Evolutionary conservation across 2,797 vertebrate species (phyloP), one percentile per base, ranked within the genome.

Genomic region (Triplophysa bombifrons): DNA sequence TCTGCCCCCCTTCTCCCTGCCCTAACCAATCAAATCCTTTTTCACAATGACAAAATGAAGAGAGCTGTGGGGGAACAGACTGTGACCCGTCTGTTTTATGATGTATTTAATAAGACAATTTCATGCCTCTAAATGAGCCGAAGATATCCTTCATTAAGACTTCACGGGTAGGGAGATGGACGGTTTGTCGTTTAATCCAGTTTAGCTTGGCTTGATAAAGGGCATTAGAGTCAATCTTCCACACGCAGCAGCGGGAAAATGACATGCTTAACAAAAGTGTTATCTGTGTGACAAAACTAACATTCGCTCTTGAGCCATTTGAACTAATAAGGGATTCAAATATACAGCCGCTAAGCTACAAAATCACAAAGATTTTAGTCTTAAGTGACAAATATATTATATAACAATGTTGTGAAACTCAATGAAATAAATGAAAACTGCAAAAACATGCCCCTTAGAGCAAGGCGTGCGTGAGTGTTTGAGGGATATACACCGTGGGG

Each of bases 91-190:
- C 87, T 89, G 88, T 88, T 88, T 89, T 85, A 82, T 78, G 76
- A 83, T 74, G 86, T 51, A 91, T 92, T 92, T 89, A 91, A 92
- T 90, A 88, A 92, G 85, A 73, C 72, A 38, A 92, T 91, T 93
- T 91, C 84, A 91, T 64, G 80, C 86, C 56, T 74, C 73, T 86
- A 90, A 91, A 91, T 79, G 83, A 84, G 80, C 82, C 88, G 85
- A 88, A 89, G 90, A 90, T 89, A 88, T 80, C 88, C 85, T 92
- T 92, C 89, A 92, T 92, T 91, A 92, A 77, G 79, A 50, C 68
- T 73, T 70, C 67, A 66, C 20, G 71, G 56, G 79, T 68, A 66
- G 65, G 67, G 71, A 80, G 81, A 80, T 80, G 80, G 71, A 71
- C 60, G 72, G 65, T 85, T 84, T 72, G 81, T 80, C 87, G 65